Evolutionary conservation across 2,113 vertebrate genomes (phyloP).

Genomic region (Jacana jacana): DNA sequence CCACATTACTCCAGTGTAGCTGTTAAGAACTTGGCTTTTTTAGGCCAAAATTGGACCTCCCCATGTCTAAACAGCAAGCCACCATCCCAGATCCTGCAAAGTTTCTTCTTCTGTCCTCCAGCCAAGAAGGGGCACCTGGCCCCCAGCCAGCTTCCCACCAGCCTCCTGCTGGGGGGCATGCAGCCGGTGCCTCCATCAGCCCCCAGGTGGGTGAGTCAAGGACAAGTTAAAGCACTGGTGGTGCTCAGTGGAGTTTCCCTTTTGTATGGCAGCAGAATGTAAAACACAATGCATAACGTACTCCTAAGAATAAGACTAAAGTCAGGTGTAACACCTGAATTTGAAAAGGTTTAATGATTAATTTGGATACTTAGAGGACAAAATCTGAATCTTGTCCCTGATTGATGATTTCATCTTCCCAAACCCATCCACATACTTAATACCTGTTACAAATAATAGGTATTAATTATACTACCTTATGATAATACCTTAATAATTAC

Average conservation of each 20-base stretch:
- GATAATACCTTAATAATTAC: slow-evolving; percentile 25
- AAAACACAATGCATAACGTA: accelerated
- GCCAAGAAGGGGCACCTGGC: accelerated
- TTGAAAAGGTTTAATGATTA: neutral
- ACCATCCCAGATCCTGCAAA: neutral
- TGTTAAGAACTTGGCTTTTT: neutral
- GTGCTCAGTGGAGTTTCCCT: neutral
- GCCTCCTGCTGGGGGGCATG: accelerated
- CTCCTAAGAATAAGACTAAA: neutral
- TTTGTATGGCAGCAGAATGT: neutral
- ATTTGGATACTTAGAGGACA: neutral
- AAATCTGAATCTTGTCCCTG: neutral
- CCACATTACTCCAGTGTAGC: accelerated
- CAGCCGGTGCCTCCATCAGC: accelerated
- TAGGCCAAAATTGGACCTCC: neutral
- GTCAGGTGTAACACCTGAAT: neutral
- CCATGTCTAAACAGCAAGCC: accelerated
- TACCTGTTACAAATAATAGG: slow-evolving; percentile 3
- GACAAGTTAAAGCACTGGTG: neutral
- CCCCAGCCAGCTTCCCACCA: neutral
- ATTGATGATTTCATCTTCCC: slow-evolving; percentile 3
- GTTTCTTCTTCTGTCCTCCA: neutral
- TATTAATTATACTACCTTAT: slow-evolving; percentile 4
- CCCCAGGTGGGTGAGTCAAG: accelerated
- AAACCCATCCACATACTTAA: neutral